Evolutionary conservation across 2,888 invertebrate species (phyloP).

Genomic region (Ceraclea dissimilis): DNA sequence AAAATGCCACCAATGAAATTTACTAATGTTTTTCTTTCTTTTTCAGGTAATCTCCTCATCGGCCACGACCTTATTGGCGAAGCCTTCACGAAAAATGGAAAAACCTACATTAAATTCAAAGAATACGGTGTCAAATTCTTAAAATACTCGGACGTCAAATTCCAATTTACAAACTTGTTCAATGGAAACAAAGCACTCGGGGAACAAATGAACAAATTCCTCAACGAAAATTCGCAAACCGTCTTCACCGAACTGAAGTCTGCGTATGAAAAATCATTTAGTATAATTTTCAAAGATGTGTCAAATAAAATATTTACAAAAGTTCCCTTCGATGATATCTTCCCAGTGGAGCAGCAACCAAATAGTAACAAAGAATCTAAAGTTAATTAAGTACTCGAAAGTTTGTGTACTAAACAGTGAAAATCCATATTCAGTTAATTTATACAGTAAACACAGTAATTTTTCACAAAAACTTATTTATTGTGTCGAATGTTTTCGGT

Average conservation of each 20-base stretch:
- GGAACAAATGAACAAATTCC: constrained; percentile 56
- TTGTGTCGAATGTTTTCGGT: too few relatives aligned
- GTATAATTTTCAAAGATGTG: constrained; percentile 56
- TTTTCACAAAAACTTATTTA: too few relatives aligned
- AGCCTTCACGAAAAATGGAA: constrained; percentile 52
- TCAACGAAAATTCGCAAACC: constrained; percentile 60
- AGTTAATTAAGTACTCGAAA: background rate
- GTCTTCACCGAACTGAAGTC: constrained; percentile 60
- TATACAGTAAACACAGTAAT: too few relatives aligned
- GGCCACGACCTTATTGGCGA: constrained; percentile 58
- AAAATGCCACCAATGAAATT: too few relatives aligned
- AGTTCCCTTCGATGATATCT: constrained; percentile 59
- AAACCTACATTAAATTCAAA: constrained; percentile 55
- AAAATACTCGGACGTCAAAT: constrained; percentile 48
- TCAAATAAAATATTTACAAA: constrained; percentile 60
- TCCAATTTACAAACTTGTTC: constrained; percentile 62
- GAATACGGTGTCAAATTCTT: constrained; percentile 56
- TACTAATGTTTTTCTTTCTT: background rate
- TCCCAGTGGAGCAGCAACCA: constrained; percentile 34
- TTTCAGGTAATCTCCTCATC: constrained; percentile 53
- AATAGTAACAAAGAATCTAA: too few relatives aligned
- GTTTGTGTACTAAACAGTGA: background rate
- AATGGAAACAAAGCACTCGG: constrained; percentile 54
- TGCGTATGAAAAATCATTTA: constrained; percentile 61
- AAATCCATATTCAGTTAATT: too few relatives aligned